Base-by-base conservation (phyloP, 2,113 vertebrate genomes). In the Hippocampus barbouri region DNA sequence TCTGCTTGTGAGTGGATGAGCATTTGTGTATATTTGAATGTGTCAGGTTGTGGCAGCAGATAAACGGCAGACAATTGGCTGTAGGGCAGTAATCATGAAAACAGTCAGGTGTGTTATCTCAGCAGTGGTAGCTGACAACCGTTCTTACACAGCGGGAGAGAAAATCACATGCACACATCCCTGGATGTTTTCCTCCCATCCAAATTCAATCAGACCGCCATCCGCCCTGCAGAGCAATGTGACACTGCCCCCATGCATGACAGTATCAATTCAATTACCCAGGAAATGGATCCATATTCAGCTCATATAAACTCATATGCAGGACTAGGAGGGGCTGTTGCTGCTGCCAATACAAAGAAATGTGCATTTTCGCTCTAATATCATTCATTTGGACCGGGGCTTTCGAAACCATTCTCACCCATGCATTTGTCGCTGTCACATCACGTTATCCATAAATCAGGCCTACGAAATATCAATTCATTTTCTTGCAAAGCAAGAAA, bases 381-480 rank as follows among this genome's bases (percentile, higher is more conserved):
- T 97, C 94, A 97, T 97, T 94, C 95, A 98, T 98, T 98, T 96
- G 95, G 93, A 92, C 88, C 77, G 92, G 93, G 92, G 94, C 94
- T 96, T 96, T 96, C 96, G 96, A 97, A 98, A 97, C 94, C 96
- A 94, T 96, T 97, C 80, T 86, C 94, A 93, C 92, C 90, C 91
- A 93, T 92, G 92, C 95, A 95, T 98, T 98, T 99, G 97, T 99
- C 94, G 94, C 97, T 98, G 97, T 98, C 97, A 98, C 96, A 97
- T 97, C 93, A 90, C 93, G 96, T 99, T 99, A 99, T 95, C 94
- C 93, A 87, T 94, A 98, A 99, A 98, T 99, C 96, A 98, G 95
- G 93, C 96, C 96, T 98, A 96, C 96, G 97, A 97, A 98, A 97
- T 98, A 98, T 99, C 97, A 98, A 98, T 99, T 98, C 96, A 95